Base-by-base conservation (phyloP, 2,888 invertebrate species). In the Lamellibrachia satsuma region DNA sequence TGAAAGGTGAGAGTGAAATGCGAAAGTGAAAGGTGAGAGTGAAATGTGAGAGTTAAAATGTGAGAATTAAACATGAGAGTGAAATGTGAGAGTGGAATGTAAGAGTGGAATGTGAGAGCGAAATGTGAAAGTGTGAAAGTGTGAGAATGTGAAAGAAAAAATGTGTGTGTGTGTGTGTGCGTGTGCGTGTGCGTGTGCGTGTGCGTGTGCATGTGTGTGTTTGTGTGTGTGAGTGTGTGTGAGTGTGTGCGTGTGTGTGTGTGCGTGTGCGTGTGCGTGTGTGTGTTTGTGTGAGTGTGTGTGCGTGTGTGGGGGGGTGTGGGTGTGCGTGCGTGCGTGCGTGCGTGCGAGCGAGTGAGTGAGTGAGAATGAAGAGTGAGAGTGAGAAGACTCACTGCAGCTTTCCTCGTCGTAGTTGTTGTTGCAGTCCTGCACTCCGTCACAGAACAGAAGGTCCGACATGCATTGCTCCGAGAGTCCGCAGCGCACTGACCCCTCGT, bases 381-480 rank as follows among this genome's bases (percentile, higher is more conserved):
- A 75, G 75, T 75, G 15, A 15, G 75, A 75, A 4, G 52, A 55
- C 91, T 91, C 22, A 91, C 91, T 22, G 91, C 91, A 91, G 4
- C 7, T 4, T 11, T 57, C 57, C 55, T 91, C 91, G 91, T 91
- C 91, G 55, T 22, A 55, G 52, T 91, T 52, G 91, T 91, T 91
- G 91, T 91, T 91, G 4, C 91, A 91, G 57, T 91, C 91, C 3
- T 51, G 52, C 11, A 52, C 27, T n/a, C 91, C 91, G 57, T 91
- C 91, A n/a, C 91, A 91, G 91, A 91, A 91, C 22, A 22, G 11
- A 39, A 91, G 57, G 3, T 91, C 91, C 39, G 91, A 91, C 39
- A 91, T 57, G 91, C 91, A 91, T 51, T 91, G 91, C 7, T 91
- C 91, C 22, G 91, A 91, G 39, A 2, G n/a, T 22, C 91, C 91